Conservation (phyloP, 2,888 invertebrate genomes). For the Tachina grossa region DNA sequence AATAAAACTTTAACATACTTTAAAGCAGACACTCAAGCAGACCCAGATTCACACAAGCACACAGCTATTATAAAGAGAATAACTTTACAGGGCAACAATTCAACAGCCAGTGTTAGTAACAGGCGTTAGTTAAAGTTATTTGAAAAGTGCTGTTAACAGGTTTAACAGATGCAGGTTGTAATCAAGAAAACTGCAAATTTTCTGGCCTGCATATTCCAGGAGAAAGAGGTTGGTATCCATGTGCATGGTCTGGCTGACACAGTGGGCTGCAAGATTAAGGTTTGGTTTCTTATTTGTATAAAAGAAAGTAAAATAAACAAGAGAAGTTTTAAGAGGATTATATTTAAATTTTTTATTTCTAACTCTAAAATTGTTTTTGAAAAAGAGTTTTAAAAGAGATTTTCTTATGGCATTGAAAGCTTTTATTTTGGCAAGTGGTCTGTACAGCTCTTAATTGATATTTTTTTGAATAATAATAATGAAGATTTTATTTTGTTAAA, state of each 20-base stretch:
- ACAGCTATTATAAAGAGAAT: slow-evolving; percentile 7
- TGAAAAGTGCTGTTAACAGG: slow-evolving; percentile 17
- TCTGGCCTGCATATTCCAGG: background rate
- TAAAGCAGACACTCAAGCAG: background rate
- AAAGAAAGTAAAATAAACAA: background rate
- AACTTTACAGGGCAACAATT: background rate
- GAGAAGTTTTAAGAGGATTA: background rate
- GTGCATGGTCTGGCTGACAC: too few species aligned
- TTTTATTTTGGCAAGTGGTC: background rate
- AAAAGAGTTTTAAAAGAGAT: background rate
- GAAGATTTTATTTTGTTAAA: background rate
- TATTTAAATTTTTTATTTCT: background rate
- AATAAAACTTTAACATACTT: slow-evolving; percentile 49
- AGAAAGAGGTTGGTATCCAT: background rate
- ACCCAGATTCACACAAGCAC: background rate
- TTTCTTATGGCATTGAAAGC: background rate
- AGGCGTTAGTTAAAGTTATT: background rate
- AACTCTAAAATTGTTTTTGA: background rate
- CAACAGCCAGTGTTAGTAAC: background rate
- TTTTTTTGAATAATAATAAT: too few species aligned
- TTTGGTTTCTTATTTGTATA: background rate
- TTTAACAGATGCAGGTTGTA: slow-evolving; percentile 40
- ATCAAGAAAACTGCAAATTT: background rate
- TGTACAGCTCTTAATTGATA: background rate
- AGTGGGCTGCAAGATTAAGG: slow-evolving; percentile 1